Base-by-base conservation (phyloP, 1,140 invertebrate species). In the Brachionus sp. region DNA sequence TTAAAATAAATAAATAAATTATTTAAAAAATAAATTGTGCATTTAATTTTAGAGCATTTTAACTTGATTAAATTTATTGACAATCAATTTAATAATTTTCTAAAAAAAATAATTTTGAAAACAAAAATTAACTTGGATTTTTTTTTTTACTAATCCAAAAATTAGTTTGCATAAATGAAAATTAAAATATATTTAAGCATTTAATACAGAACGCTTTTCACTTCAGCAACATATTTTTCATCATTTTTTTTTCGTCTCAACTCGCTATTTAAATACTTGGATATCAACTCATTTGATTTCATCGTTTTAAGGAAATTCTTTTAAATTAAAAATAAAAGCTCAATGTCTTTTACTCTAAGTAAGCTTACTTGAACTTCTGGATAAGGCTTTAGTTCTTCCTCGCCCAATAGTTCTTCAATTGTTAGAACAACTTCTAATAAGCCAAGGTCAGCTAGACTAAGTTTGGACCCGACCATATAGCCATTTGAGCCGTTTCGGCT, bases 181-280 rank as follows among this genome's bases (percentile, higher is more conserved):
- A 25, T 3, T 53, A 53, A 5, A 57, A 57, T n/a, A 66, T 29
- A 66, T 35, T 57, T 2, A 3, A n/a, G 13, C 33, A 35, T 75
- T 46, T 75, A 75, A 25, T 75, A 75, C 19, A 75, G 25, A 46
- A 75, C 70, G 19, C 39, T 33, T 75, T 75, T 44, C 6, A 75
- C 70, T 46, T 75, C 70, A 19, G 42, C 12, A 7, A 80, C 77
- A 80, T 80, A 80, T 80, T 37, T 66, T 80, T 80, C 77, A 62
- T 57, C 50, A 25, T 80, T 80, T 29, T 57, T 66, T 62, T 23
- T 80, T 12, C 50, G 46, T 42, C 77, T 57, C 33, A 62, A 42
- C 0, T 57, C 50, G 7, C 77, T 66, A 35, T 33, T 62, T 66
- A 80, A 80, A 62, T 80, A 80, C 53, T 16, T 44, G 9, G 35